Conservation (phyloP, 2,888 invertebrate genomes). For the Pseudolycoriella hygida region DNA sequence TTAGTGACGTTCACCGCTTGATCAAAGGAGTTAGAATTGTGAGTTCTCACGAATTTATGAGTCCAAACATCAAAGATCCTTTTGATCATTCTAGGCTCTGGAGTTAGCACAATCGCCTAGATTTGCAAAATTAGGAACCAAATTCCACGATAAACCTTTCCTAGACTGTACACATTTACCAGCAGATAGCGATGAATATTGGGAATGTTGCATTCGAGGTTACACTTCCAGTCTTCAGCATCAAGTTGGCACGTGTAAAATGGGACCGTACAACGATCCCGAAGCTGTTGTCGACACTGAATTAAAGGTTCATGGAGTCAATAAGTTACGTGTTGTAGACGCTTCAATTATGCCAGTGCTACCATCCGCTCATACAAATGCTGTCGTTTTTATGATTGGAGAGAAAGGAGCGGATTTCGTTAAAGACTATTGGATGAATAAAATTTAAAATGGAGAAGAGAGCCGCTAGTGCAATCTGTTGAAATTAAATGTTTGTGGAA, state of each 20-base stretch:
- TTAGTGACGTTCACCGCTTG: constrained; percentile 52
- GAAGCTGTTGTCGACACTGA: constrained; percentile 43
- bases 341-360: constrained; percentile 41
- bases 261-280: constrained; percentile 40
- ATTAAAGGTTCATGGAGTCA: constrained; percentile 35
- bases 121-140: constrained; percentile 35
- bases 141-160: constrained; percentile 37
- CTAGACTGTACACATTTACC: constrained; percentile 44
- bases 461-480: no score
- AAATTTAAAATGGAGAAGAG: no score
- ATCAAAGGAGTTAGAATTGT: constrained; percentile 59
- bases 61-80: background rate
- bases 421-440: constrained; percentile 17
- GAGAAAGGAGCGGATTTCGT: constrained; percentile 41
- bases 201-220: constrained; percentile 53
- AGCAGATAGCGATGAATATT: constrained; percentile 50
- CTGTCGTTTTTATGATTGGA: constrained; percentile 39
- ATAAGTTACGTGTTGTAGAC: constrained; percentile 34
- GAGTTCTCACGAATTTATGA: constrained; percentile 11
- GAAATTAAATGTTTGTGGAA: no score
- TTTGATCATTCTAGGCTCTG: constrained; percentile 31
- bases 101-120: constrained; percentile 33
- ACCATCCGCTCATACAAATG: constrained; percentile 37
- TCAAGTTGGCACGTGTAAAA: constrained; percentile 49
- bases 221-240: constrained; percentile 56